Evolutionary conservation across 2,888 invertebrate species (phyloP).

Genomic region (Nephrotoma guestfalica): DNA sequence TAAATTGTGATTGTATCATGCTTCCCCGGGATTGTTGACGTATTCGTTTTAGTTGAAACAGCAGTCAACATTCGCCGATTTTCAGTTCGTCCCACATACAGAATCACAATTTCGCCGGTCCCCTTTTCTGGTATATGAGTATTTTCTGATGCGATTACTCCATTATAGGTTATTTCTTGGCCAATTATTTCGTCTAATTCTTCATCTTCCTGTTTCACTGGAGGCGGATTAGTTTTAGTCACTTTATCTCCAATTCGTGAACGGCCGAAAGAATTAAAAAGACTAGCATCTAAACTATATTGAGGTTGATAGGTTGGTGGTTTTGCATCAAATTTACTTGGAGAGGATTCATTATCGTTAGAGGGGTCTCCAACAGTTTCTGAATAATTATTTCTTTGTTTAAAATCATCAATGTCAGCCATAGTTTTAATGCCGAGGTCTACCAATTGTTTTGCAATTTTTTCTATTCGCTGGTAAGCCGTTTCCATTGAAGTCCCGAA

Average conservation of each 20-base stretch:
- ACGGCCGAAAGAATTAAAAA: neutral
- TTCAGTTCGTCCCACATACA: slow-evolving; percentile 23
- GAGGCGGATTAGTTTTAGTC: neutral
- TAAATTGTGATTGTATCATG: slow-evolving; percentile 33
- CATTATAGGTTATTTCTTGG: slow-evolving; percentile 12
- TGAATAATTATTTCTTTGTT: too few relatives aligned
- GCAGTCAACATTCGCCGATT: slow-evolving; percentile 26
- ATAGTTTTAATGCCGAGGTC: too few relatives aligned
- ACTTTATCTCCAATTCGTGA: neutral
- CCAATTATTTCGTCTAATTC: slow-evolving; percentile 12
- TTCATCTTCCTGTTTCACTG: neutral
- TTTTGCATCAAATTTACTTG: too few relatives aligned
- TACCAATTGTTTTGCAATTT: too few relatives aligned
- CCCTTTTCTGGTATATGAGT: slow-evolving; percentile 20
- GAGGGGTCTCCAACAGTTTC: too few relatives aligned
- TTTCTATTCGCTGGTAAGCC: too few relatives aligned
- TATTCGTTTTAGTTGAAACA: slow-evolving; percentile 25
- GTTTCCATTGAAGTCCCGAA: too few relatives aligned
- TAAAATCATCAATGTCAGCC: too few relatives aligned
- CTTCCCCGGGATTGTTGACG: slow-evolving; percentile 21
- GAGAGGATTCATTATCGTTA: too few relatives aligned
- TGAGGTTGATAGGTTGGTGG: neutral
- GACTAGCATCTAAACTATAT: neutral
- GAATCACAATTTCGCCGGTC: slow-evolving; percentile 23
- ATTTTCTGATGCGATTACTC: slow-evolving; percentile 20